Base-by-base conservation (phyloP, 1,140 invertebrate genomes). In the Drosophila insularis region DNA sequence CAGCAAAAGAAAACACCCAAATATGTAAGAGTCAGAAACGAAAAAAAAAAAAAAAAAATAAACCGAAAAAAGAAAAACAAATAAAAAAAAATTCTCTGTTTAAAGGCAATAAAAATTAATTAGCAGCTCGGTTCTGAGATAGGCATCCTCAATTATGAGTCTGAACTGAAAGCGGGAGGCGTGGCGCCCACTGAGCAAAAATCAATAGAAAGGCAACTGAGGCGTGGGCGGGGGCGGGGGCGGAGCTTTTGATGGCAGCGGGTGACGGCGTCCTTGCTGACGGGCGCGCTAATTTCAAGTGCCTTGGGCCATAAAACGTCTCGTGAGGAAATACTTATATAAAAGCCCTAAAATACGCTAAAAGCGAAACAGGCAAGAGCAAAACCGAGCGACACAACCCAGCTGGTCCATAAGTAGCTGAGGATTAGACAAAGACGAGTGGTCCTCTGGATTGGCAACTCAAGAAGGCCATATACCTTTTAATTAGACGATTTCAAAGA, bases 41-140 rank as follows among this genome's bases (percentile, higher is more conserved):
- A 59, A 50, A 37, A 27, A 43, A 31, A 59, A 58, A 39, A 35
- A 43, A 31, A 31, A 2, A 56, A 56, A 56, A 31, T 31, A n/a
- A 60, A 21, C n/a, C n/a, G n/a, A n/a, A n/a, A n/a, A 40, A 40
- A 31, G 50, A 58, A 50, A 37, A 43, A 43, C 39, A 59, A 59
- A 58, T 65, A 40, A 35, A 55, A 56, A 56, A 58, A 56, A 58
- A 58, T 58, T 50, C 19, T 63, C 69, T 74, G 65, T 80, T 73
- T 85, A 80, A 79, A 73, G 64, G 32, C 80, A 80, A 84, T 84
- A 80, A 80, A 84, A 84, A 80, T 84, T 84, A 84, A 84, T 84
- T 85, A 80, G 67, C 58, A 54, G 59, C 56, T 40, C 63, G 68
- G 67, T 66, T 68, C 67, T 66, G 64, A 81, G 79, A 75, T 81